A percentile compares a stretch with the other conserved stretches of the same genome.
Evolutionary conservation across 2,888 invertebrate species (phyloP).

Genomic region (Nymphalis urticae): DNA sequence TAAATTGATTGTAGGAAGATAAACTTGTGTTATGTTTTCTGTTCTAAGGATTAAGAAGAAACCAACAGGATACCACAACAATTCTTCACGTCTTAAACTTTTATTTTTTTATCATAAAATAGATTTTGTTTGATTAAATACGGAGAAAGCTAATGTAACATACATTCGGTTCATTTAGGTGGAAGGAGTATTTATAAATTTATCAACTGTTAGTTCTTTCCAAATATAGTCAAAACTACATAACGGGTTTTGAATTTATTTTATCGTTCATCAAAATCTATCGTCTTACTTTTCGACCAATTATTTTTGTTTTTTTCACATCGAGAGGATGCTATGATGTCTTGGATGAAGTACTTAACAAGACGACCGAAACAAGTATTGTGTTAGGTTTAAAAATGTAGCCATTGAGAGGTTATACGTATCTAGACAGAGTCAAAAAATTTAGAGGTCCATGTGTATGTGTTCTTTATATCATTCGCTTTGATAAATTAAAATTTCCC

Average conservation of each 20-base stretch:
- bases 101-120: slow-evolving; percentile 21
- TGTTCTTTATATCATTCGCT: no score
- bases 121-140: slow-evolving; percentile 16
- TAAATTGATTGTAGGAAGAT: slow-evolving; percentile 45
- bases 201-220: slow-evolving; percentile 12
- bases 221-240: slow-evolving; percentile 10
- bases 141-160: slow-evolving; percentile 1
- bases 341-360: slow-evolving; percentile 30
- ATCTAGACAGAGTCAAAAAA: no score
- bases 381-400: slow-evolving; percentile 42
- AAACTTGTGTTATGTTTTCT: slow-evolving; percentile 68
- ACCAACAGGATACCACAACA: slow-evolving; percentile 39
- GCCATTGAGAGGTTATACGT: slow-evolving; percentile 11
- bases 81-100: slow-evolving; percentile 36
- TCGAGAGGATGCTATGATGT: slow-evolving; percentile 32
- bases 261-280: slow-evolving; percentile 8
- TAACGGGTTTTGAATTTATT: slow-evolving; percentile 14
- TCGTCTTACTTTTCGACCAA: slow-evolving; percentile 34
- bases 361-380: slow-evolving; percentile 46
- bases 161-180: neutral
- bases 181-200: neutral
- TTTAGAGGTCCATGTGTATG: no score
- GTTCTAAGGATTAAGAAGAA: slow-evolving; percentile 63
- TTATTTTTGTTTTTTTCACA: slow-evolving; percentile 38
- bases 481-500: no score